These are phyloP conservation scores for Catostylus mosaicus DNA, from an alignment of 30 jellyfish, hydroid and myxozoan species.

Conservation along the genomic window DNA sequence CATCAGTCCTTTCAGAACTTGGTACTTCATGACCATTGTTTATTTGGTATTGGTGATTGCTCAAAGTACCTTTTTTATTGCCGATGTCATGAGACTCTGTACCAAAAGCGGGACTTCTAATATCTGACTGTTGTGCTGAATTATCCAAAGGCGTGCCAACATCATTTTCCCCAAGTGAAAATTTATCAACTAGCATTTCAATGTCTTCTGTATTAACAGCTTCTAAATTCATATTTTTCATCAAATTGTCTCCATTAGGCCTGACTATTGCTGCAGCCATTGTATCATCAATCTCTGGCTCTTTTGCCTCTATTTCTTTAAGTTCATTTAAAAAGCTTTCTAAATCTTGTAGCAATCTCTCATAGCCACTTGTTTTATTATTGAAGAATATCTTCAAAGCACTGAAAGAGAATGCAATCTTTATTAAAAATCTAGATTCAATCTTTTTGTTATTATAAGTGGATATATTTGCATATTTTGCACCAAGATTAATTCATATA, in stretches of 20 bases:
- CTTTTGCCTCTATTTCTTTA: not conserved
- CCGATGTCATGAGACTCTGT: no score
- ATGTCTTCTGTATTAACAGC: not conserved
- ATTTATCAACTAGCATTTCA: not conserved
- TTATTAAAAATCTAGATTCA: not conserved
- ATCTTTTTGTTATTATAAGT: no score
- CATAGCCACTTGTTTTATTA: not conserved
- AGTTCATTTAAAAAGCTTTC: not conserved
- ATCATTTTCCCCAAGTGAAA: not conserved
- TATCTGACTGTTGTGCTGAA: not conserved
- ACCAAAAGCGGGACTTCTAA: not conserved
- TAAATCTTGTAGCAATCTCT: not conserved
- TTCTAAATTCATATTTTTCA: not conserved
- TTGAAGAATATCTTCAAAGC: constrained; percentile 13
- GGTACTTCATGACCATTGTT: not conserved
- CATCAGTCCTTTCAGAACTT: not conserved
- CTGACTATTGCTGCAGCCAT: not conserved
- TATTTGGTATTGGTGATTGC: not conserved
- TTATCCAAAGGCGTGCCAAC: not conserved
- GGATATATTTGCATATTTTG: no score
- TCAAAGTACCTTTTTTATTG: not conserved
- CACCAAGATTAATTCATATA: no score
- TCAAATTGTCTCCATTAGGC: not conserved
- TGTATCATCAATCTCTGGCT: constrained; percentile 6
- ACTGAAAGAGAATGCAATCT: constrained; percentile 5